Evolutionary conservation across 2,113 vertebrate species (phyloP).

Genomic region (Calidris pugnax): DNA sequence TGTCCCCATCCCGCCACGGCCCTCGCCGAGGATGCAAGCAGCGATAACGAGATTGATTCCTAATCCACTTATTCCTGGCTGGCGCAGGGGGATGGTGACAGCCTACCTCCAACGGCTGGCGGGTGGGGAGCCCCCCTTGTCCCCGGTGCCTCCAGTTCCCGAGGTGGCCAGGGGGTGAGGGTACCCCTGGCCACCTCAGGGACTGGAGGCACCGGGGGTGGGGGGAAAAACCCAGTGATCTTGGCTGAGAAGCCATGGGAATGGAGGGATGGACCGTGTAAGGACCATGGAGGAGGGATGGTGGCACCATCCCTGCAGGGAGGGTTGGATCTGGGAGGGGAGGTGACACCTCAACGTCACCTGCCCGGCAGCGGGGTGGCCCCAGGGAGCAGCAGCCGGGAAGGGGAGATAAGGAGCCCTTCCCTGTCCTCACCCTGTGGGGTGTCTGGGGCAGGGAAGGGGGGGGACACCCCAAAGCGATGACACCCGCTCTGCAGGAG

Average conservation of each 20-base stretch:
- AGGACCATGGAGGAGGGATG: too few relatives aligned
- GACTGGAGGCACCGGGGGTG: fast-evolving
- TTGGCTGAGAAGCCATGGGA: neutral
- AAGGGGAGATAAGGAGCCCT: neutral
- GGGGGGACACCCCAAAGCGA: neutral
- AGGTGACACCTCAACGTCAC: too few relatives aligned
- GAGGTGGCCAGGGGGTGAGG: neutral
- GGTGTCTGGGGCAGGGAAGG: neutral
- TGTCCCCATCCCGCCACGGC: neutral
- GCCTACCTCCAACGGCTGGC: fast-evolving
- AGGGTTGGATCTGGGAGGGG: too few relatives aligned
- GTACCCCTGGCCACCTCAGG: neutral
- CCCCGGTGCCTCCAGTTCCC: fast-evolving
- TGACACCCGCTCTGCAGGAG: neutral
- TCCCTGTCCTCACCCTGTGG: neutral
- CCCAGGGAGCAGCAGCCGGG: neutral
- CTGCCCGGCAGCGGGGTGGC: neutral
- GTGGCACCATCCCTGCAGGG: too few relatives aligned
- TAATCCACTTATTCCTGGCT: constrained; percentile 39
- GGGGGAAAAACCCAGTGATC: fast-evolving
- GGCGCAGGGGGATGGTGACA: neutral
- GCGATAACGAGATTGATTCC: neutral
- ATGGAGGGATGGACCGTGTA: too few relatives aligned
- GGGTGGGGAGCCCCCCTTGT: fast-evolving
- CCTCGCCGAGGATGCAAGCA: neutral